phyloP scores from a whole-genome alignment of 2,113 vertebrate genomes.

The Malaclemys terrapin region DNA sequence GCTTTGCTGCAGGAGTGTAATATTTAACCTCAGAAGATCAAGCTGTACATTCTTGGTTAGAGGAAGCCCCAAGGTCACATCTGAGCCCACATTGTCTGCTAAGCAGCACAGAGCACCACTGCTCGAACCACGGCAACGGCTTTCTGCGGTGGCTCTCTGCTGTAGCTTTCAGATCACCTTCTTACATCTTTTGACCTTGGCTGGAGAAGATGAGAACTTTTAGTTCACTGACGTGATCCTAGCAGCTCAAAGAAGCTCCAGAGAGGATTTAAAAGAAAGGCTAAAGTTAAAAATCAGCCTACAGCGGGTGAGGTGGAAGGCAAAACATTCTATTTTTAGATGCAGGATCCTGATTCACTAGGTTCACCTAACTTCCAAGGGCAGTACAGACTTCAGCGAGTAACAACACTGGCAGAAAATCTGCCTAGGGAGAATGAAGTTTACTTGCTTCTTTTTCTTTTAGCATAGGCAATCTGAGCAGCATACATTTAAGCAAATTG shows the following conservation, averaged over 20 bases:
- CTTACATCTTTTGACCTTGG: not conserved
- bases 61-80: not conserved
- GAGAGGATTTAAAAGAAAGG: not conserved
- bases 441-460: slow-evolving; percentile 37
- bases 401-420: slow-evolving; percentile 47
- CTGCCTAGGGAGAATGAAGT: slow-evolving; percentile 11
- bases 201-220: not conserved
- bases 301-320: slow-evolving; percentile 10
- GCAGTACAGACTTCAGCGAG: not conserved
- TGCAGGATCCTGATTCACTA: slow-evolving; percentile 25
- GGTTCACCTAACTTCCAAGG: slow-evolving; percentile 59
- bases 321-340: slow-evolving; percentile 56
- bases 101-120: not conserved
- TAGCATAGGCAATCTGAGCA: slow-evolving; percentile 3
- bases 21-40: not conserved
- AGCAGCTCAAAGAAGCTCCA: not conserved
- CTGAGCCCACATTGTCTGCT: not conserved
- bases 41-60: accelerated
- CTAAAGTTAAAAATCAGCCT: slow-evolving; percentile 37
- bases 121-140: not conserved
- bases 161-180: not conserved
- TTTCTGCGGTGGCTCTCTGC: not conserved
- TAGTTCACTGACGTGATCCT: not conserved
- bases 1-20: not conserved
- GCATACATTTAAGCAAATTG: slow-evolving; percentile 34